Evolutionary conservation across 2,113 vertebrate species (phyloP).

Genomic region (Misgurnus anguillicaudatus): DNA sequence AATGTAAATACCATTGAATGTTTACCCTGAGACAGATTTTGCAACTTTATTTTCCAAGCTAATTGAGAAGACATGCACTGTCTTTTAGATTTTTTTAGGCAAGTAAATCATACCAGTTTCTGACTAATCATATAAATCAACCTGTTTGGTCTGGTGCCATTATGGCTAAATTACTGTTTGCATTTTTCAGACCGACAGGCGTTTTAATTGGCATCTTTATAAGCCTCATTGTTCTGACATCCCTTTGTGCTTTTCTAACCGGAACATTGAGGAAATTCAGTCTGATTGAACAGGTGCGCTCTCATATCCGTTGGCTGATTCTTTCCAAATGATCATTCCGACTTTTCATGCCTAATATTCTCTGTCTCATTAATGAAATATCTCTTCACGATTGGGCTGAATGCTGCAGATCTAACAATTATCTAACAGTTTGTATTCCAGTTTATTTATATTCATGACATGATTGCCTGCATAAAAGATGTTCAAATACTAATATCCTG

Average conservation of each 20-base stretch:
- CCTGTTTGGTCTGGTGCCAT: neutral
- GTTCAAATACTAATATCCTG: no score
- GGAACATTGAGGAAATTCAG: slow-evolving; percentile 29
- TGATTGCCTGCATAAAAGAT: no score
- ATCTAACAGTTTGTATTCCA: no score
- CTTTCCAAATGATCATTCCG: slow-evolving; percentile 10
- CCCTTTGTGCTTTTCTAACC: slow-evolving; percentile 41
- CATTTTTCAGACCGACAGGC: slow-evolving; percentile 33
- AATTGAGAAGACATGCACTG: slow-evolving; percentile 33
- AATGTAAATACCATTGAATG: neutral
- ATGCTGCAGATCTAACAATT: no score
- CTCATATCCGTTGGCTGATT: slow-evolving; percentile 29
- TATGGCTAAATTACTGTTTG: neutral
- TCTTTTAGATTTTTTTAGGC: slow-evolving; percentile 10
- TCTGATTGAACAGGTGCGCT: slow-evolving; percentile 35
- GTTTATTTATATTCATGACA: no score
- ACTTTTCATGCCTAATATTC: slow-evolving; percentile 14
- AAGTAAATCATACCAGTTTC: neutral
- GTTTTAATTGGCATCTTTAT: slow-evolving; percentile 29
- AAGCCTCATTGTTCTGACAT: slow-evolving; percentile 29
- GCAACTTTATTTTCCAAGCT: neutral
- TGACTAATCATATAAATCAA: neutral
- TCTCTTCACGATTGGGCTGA: neutral
- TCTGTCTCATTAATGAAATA: slow-evolving; percentile 8
- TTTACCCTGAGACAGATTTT: neutral